These are phyloP conservation scores for Catharus ustulatus DNA, from an alignment of 2,797 vertebrate species.

Conservation along the genomic window DNA sequence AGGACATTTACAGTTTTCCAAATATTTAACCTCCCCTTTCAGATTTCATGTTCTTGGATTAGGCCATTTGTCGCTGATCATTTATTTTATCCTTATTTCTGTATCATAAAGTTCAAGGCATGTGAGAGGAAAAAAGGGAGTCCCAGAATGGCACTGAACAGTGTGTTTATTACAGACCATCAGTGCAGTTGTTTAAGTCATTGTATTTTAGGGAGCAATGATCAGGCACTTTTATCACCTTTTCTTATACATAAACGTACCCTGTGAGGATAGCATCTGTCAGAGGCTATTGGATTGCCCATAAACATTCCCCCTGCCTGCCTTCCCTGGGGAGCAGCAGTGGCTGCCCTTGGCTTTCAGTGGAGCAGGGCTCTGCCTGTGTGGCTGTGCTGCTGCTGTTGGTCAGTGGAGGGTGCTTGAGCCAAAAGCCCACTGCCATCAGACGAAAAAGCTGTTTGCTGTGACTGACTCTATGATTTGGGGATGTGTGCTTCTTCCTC, in stretches of 20 bases:
- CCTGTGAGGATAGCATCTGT: constrained; percentile 19
- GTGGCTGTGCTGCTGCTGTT: fast-evolving
- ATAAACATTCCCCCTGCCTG: neutral
- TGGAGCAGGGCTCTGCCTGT: fast-evolving
- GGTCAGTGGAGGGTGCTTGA: neutral
- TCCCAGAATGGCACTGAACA: constrained; percentile 57
- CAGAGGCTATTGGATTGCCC: neutral
- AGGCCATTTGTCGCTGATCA: constrained; percentile 56
- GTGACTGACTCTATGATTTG: fast-evolving
- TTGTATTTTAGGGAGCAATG: constrained; percentile 56
- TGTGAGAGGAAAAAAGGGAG: neutral
- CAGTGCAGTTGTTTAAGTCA: constrained; percentile 36
- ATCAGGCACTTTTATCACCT: constrained; percentile 49
- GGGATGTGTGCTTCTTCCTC: neutral
- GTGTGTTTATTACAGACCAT: constrained; percentile 51
- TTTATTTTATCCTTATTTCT: constrained; percentile 73
- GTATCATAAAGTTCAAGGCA: constrained; percentile 66
- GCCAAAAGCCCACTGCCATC: neutral
- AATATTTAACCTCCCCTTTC: constrained; percentile 50
- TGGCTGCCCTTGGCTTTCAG: neutral
- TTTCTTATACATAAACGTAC: neutral
- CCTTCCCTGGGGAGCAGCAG: neutral
- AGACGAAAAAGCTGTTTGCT: neutral
- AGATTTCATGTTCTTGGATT: constrained; percentile 42
- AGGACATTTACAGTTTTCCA: neutral